Conservation (phyloP, 2,113 vertebrate species). For the Gobio gobio region DNA sequence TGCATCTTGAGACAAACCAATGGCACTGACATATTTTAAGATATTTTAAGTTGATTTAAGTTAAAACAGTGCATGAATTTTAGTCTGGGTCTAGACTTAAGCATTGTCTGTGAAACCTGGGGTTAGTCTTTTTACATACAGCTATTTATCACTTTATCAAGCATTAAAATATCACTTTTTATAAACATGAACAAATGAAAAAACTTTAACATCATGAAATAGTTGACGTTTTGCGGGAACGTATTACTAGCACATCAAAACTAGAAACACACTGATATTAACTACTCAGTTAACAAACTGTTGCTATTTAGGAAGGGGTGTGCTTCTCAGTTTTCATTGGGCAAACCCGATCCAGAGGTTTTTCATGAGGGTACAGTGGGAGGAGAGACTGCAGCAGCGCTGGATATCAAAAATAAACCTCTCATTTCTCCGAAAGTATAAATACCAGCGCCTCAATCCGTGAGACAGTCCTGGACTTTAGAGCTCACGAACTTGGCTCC, state of each 20-base stretch:
- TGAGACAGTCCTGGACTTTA: slow-evolving; percentile 3
- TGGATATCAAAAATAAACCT: slow-evolving; percentile 86
- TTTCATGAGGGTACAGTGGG: slow-evolving; percentile 68
- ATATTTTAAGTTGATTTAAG: too few species aligned
- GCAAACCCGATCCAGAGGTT: slow-evolving; percentile 74
- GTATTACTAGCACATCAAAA: neutral
- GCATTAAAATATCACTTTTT: neutral
- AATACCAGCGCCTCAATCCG: slow-evolving; percentile 74
- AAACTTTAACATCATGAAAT: neutral
- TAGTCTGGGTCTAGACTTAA: too few species aligned
- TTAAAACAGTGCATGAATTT: too few species aligned
- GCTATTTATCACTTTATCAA: neutral
- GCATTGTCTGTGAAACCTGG: too few species aligned
- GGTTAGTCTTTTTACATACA: too few species aligned
- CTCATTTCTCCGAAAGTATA: slow-evolving; percentile 85
- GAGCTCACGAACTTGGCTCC: slow-evolving; percentile 18
- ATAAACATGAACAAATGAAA: neutral
- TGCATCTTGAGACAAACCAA: too few species aligned
- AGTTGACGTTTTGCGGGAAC: neutral
- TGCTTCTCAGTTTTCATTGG: slow-evolving; percentile 75
- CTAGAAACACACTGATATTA: neutral
- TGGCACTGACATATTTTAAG: too few species aligned
- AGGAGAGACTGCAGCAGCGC: slow-evolving; percentile 79
- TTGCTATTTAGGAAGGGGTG: slow-evolving; percentile 65
- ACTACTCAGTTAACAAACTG: neutral